Conservation (phyloP, 2,113 vertebrate species). For the Micromys minutus region DNA sequence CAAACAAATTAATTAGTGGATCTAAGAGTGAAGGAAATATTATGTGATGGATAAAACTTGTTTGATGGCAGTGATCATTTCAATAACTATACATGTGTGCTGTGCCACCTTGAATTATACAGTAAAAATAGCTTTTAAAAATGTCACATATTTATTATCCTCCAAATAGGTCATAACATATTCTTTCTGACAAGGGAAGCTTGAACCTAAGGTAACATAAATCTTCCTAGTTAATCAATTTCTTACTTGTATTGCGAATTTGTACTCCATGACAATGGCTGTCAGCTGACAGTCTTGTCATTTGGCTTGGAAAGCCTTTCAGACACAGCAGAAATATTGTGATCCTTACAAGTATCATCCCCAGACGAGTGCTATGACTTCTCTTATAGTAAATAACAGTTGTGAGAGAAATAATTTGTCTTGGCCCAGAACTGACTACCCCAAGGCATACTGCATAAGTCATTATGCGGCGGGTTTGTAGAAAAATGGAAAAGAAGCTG, state of each 20-base stretch:
- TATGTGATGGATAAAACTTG: not conserved
- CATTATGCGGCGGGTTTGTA: slow-evolving; percentile 47
- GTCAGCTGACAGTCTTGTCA: slow-evolving; percentile 23
- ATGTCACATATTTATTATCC: not conserved
- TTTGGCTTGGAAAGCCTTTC: slow-evolving; percentile 43
- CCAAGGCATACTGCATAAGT: slow-evolving; percentile 46
- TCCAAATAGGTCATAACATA: slow-evolving; percentile 29
- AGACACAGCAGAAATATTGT: slow-evolving; percentile 61
- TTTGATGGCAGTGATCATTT: not conserved
- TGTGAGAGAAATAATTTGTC: slow-evolving; percentile 64
- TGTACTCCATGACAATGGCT: not conserved
- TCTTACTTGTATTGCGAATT: not conserved
- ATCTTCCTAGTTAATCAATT: slow-evolving; percentile 45
- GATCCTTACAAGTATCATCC: slow-evolving; percentile 58
- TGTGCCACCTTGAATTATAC: not conserved
- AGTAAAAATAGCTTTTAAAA: slow-evolving; percentile 13
- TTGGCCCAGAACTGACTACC: slow-evolving; percentile 52
- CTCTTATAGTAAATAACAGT: slow-evolving; percentile 53
- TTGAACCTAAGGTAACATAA: slow-evolving; percentile 2
- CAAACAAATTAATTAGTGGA: not conserved
- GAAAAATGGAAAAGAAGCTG: slow-evolving; percentile 4
- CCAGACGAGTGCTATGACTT: slow-evolving; percentile 61
- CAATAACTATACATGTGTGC: not conserved
- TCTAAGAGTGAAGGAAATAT: not conserved
- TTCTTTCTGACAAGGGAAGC: not conserved